Evolutionary conservation across 1,140 invertebrate species (phyloP), one percentile per base, ranked within the genome.

Genomic region (Leptinotarsa texana): DNA sequence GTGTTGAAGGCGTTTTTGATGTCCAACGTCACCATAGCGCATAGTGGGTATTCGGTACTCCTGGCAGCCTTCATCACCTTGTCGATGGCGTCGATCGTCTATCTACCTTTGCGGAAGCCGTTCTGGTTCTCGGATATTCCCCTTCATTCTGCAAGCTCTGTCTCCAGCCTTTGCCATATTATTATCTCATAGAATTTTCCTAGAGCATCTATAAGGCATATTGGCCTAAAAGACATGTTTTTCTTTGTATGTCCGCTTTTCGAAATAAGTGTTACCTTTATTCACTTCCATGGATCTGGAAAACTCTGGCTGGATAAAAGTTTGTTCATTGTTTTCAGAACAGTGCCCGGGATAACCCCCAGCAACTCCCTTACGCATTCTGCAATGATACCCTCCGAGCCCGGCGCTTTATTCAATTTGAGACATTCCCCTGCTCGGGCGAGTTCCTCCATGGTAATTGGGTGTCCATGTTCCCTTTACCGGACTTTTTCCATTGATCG

Each of bases 1-100:
- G 27, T 17, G n/a, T 67, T 67, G 11, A 67, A 67, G 6, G 65
- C 65, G 15, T 67, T 67, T 67, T 67, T 67, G n/a, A 27, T 1
- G 65, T 21, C 65, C 11, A 67, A 17, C 17, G 15, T 18, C 18
- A 42, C 15, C 6, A 65, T 15, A 11, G 63, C 24, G 18, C 65
- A 5, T 24, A 8, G 15, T 8, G 2, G 18, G 22, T 27, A 21
- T 22, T 24, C 0, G 18, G 1, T 8, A 5, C 24, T 15, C 5
- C 24, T 24, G 1, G 24, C 65, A 18, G 4, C 4, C 6, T 67
- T 11, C 5, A 67, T 24, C 17, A 42, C 65, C 18, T 67, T 17
- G 6, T 67, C 17, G 21, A 65, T 22, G 63, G 63, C 8, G 18
- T 21, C 15, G 3, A 65, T 21, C 3, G 63, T 65, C 49, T 21